These are phyloP conservation scores for Ceratina australensis DNA, from an alignment of 1,140 invertebrate species.

Conservation along the genomic window DNA sequence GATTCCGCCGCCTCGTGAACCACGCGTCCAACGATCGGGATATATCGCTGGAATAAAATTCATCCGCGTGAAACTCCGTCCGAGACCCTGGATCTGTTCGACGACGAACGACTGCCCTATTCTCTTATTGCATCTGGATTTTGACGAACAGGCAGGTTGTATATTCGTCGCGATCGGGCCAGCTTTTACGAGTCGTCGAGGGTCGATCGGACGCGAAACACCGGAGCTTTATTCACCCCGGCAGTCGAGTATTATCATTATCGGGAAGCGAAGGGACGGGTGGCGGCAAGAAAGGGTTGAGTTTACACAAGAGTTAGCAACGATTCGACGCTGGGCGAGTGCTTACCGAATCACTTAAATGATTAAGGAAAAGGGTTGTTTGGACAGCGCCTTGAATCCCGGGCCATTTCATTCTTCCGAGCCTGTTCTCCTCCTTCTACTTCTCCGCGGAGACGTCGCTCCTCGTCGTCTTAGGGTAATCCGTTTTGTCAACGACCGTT, in stretches of 20 bases:
- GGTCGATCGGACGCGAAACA: constrained; percentile 47
- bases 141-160: too few relatives aligned
- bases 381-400: constrained; percentile 73
- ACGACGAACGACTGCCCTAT: not conserved
- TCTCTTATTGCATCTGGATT: too few relatives aligned
- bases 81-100: not conserved
- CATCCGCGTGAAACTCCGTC: constrained; percentile 4
- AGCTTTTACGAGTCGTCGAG: constrained; percentile 26
- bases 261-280: constrained; percentile 65
- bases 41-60: constrained; percentile 19
- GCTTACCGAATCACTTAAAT: constrained; percentile 79
- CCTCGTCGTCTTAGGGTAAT: constrained; percentile 70
- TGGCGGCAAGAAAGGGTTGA: constrained; percentile 71
- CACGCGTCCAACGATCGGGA: constrained; percentile 36
- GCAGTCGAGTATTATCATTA: constrained; percentile 65
- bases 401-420: constrained; percentile 69
- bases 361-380: constrained; percentile 80
- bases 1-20: constrained; percentile 68
- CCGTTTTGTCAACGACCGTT: constrained; percentile 76
- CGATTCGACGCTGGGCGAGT: constrained; percentile 72
- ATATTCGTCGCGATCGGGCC: too few relatives aligned
- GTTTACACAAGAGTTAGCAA: constrained; percentile 75
- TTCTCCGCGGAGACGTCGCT: constrained; percentile 23
- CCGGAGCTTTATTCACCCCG: constrained; percentile 46
- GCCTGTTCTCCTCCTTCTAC: constrained; percentile 32